Base-by-base conservation (phyloP, 2,888 invertebrate species). In the Drosophila greeni region DNA sequence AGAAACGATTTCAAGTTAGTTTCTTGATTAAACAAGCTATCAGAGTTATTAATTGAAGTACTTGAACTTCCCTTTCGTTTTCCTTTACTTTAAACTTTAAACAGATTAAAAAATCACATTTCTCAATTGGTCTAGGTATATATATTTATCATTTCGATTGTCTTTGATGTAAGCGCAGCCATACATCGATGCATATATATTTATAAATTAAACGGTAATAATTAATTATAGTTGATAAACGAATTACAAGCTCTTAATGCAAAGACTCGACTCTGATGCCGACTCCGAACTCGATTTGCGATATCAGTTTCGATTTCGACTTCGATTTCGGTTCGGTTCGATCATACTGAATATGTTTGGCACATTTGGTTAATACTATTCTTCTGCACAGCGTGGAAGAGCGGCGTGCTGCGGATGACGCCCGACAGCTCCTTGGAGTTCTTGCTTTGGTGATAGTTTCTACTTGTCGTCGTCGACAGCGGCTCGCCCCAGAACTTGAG, bases 401-500 rank as follows among this genome's bases (percentile, higher is more conserved):
- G 74, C 31, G 88, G 87, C 61, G 87, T 88, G 75, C 87, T 88
- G 60, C 88, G 85, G 54, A 87, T 66, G 29, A 80, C 85, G 59
- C 83, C 87, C 5, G 88, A 87, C 51, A 84, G 78, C 61, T 89
- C 88, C 68, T 85, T 84, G 24, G 88, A 88, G 61, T 87, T 87
- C 76, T 86, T 88, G 66, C 89, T 88, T 61, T 76, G 85, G 73
- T 86, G 87, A 75, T 85, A 85, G 70, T 87, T 89, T 85, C 85
- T 88, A 70, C 89, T 89, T 48, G 87, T 82, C 85, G 88, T 87
- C 61, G 88, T 86, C 42, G 87, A 87, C 51, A 89, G 51, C 18
- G 89, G 88, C 57, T 88, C 86, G 4, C 88, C 88, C 89, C 89
- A 89, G 72, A 88, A 88, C 68, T 89, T 89, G 3, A 89, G 73